A percentile compares a stretch with the other conserved stretches of the same genome.
Conservation (phyloP, 2,888 invertebrate genomes). For the Dendrolimus pini region DNA sequence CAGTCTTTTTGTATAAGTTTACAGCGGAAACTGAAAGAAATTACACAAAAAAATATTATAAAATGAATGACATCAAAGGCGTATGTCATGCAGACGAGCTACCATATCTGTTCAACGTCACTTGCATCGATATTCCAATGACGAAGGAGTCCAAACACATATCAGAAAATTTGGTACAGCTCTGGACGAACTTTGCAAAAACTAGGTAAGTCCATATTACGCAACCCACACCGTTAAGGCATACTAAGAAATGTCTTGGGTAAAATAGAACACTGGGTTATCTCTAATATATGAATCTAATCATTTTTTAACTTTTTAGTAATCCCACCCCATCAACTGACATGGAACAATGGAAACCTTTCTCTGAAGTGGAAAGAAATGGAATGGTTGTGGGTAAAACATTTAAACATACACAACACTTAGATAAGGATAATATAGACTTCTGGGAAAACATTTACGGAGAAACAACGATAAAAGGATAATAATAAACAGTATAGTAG, state of each 20-base stretch:
- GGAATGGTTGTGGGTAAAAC: slow-evolving; percentile 47
- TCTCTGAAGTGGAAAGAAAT: slow-evolving; percentile 37
- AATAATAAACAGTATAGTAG: no score
- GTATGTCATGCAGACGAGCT: slow-evolving; percentile 65
- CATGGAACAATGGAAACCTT: slow-evolving; percentile 45
- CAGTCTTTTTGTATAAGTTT: slow-evolving; percentile 57
- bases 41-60: slow-evolving; percentile 47
- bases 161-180: slow-evolving; percentile 37
- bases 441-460: slow-evolving; percentile 61
- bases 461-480: slow-evolving; percentile 17
- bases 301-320: slow-evolving; percentile 31
- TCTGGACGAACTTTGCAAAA: slow-evolving; percentile 59
- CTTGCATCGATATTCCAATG: slow-evolving; percentile 47
- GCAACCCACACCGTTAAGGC: background rate
- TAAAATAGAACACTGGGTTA: no score
- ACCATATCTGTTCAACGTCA: slow-evolving; percentile 53
- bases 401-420: slow-evolving; percentile 32
- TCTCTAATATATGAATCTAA: no score
- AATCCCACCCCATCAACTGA: slow-evolving; percentile 41
- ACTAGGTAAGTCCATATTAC: slow-evolving; percentile 41
- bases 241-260: background rate
- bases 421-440: slow-evolving; percentile 34
- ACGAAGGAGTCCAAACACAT: slow-evolving; percentile 41
- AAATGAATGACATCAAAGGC: slow-evolving; percentile 46
- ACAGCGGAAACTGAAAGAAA: slow-evolving; percentile 57